phyloP scores from a whole-genome alignment of 2,797 vertebrate genomes.

The Onychomys leucogaster region DNA sequence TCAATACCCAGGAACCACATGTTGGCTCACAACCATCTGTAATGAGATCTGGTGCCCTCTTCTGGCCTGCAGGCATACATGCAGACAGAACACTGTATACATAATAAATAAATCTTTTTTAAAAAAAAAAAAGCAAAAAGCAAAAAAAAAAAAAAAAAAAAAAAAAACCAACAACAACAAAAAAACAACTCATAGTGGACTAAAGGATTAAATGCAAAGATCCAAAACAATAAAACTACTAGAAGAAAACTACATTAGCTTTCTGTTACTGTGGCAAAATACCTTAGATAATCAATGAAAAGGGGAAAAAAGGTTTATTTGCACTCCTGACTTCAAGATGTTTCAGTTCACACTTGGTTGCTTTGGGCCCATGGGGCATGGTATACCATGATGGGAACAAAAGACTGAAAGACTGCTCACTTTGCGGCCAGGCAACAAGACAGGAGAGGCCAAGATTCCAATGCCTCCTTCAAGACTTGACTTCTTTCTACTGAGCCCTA shows the following conservation, averaged over 20 bases:
- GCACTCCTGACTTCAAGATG: neutral
- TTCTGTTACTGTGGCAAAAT: neutral
- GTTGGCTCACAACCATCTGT: no score
- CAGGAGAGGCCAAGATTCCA: neutral
- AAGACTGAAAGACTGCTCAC: neutral
- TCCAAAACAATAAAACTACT: neutral
- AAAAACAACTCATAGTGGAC: neutral
- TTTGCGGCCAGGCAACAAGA: neutral
- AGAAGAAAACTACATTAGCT: neutral
- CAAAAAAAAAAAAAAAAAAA: neutral
- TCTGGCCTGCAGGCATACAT: no score
- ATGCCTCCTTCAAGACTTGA: neutral
- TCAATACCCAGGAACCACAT: no score
- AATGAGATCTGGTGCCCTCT: no score
- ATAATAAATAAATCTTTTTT: no score
- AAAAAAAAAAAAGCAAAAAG: neutral
- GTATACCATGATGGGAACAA: neutral
- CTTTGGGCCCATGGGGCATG: neutral
- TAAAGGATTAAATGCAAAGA: neutral
- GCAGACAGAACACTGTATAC: no score
- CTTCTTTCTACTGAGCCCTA: neutral
- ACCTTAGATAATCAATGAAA: neutral
- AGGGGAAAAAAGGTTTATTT: neutral
- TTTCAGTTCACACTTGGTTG: no score
- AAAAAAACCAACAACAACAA: neutral